These are phyloP conservation scores for Leucoraja erinaceus DNA, from an alignment of 2,113 vertebrate species.

Conservation along the genomic window DNA sequence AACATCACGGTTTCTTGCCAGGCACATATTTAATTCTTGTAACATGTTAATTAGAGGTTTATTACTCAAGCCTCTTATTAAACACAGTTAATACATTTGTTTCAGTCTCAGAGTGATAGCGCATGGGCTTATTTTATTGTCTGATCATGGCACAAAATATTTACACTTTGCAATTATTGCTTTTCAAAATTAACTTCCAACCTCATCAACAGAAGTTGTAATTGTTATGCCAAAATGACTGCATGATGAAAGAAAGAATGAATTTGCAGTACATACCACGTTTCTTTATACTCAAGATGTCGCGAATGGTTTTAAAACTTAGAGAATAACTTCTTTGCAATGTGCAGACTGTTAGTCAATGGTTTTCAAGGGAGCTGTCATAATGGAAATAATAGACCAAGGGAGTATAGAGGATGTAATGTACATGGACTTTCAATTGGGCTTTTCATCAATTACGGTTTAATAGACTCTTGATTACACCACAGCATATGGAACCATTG, in stretches of 20 bases:
- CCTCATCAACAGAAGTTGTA: neutral
- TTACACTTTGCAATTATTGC: neutral
- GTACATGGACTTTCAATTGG: neutral
- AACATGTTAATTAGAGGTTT: slow-evolving; percentile 15
- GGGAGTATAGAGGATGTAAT: neutral
- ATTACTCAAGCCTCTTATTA: slow-evolving; percentile 6
- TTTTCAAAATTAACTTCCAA: slow-evolving; percentile 26
- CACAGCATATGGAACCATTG: neutral
- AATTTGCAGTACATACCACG: neutral
- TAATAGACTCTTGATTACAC: neutral
- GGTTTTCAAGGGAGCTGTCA: too few relatives aligned
- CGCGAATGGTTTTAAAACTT: neutral
- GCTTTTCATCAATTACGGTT: neutral
- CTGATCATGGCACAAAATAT: neutral
- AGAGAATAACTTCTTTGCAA: neutral
- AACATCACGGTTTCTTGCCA: neutral
- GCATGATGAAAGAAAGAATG: neutral
- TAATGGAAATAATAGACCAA: neutral
- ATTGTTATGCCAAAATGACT: neutral
- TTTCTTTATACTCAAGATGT: neutral
- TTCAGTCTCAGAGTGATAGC: neutral
- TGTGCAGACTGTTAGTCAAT: too few relatives aligned
- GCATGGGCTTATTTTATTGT: neutral
- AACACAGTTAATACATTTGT: neutral
- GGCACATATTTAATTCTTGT: neutral